Base-by-base conservation (phyloP, 2,888 invertebrate genomes). In the Acleris emargana region DNA sequence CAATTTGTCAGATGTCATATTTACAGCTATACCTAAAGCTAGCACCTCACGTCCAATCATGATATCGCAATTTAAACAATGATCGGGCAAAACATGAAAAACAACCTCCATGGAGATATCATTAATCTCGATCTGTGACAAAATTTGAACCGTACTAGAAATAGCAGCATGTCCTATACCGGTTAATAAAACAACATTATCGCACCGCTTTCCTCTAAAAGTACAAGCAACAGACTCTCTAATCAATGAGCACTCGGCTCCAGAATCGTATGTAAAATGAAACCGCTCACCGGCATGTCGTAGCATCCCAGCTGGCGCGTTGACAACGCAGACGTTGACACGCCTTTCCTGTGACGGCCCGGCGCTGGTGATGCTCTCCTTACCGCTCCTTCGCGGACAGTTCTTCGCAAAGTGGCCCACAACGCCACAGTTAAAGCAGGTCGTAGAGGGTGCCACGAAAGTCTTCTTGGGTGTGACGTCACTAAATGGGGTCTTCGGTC, bases 111-210 rank as follows among this genome's bases (percentile, higher is more conserved):
- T 16, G 1, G n/a, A 18, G n/a, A 57, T 45, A 17, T 45, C 43
- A 11, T 57, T 45, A 17, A 57, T 57, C 7, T 22, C 22, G n/a
- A 57, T 25, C 9, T 43, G 43, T 16, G 25, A 18, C 25, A 17
- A n/a, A 25, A 57, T 57, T 57, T 45, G n/a, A 22, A 57, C 17
- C 3, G 43, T 43, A 45, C 55, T 57, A 45, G 22, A 43, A 28
- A 57, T 25, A n/a, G 55, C 7, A 43, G 45, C 45, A 45, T 43
- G 55, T 4, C 58, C 67, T 32, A 67, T 58, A 20, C 67, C 62
- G 5, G 49, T 42, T 20, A 62, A 25, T 13, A 16, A n/a, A 38
- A 67, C 58, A 17, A 58, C 18, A 28, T 38, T 50, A 58, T 49
- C 18, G 5, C 11, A 20, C n/a, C 58, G 62, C 25, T 25, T 13